These are phyloP conservation scores for Balaenoptera acutorostrata DNA, from an alignment of 2,113 vertebrate genomes.

Conservation along the genomic window DNA sequence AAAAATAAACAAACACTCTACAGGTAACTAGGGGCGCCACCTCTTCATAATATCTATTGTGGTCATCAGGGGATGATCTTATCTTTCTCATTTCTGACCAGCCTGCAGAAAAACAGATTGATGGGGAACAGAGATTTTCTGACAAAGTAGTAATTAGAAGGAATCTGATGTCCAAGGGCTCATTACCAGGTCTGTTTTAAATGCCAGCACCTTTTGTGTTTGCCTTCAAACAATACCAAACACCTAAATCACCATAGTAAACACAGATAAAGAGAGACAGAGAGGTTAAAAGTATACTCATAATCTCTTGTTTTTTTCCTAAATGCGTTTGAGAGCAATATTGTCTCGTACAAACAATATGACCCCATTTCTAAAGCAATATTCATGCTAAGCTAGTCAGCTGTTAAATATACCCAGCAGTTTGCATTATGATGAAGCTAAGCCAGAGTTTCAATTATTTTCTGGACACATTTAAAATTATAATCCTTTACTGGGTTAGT, in stretches of 20 bases:
- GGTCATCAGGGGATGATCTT: conserved; percentile 51
- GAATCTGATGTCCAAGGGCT: conserved; percentile 74
- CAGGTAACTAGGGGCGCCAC: background rate
- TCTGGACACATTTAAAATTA: conserved; percentile 90
- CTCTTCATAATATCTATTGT: background rate
- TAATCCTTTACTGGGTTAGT: conserved; percentile 85
- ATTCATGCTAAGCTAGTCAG: conserved; percentile 87
- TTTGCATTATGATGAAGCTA: conserved; percentile 85
- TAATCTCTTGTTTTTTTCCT: conserved; percentile 80
- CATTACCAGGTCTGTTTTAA: conserved; percentile 74
- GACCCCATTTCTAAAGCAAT: conserved; percentile 89
- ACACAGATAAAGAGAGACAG: conserved; percentile 82
- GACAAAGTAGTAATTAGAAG: conserved; percentile 78
- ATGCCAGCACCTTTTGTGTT: conserved; percentile 78
- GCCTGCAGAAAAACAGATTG: conserved; percentile 69
- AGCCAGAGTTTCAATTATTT: conserved; percentile 90
- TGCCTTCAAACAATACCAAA: conserved; percentile 77
- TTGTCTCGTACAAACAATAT: conserved; percentile 88
- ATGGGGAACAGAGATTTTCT: conserved; percentile 77
- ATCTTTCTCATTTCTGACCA: conserved; percentile 74
- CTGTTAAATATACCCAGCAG: conserved; percentile 85
- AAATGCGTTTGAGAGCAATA: conserved; percentile 83
- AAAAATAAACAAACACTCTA: background rate
- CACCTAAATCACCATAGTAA: conserved; percentile 77
- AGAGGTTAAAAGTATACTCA: conserved; percentile 83